Evolutionary conservation across 1,140 invertebrate genomes (phyloP).

Genomic region (Laupala kohalensis): DNA sequence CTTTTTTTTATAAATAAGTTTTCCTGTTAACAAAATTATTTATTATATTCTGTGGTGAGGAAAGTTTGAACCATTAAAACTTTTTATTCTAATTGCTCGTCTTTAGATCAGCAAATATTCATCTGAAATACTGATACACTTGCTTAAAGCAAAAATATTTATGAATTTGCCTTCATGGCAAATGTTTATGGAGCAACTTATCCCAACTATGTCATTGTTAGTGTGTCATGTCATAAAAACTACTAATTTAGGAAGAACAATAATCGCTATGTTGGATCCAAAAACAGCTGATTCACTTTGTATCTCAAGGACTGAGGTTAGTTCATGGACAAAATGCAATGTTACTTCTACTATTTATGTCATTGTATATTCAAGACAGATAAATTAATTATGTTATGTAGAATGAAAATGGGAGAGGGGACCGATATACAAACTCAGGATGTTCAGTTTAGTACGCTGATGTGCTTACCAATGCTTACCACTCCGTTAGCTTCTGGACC

Average conservation of each 20-base stretch:
- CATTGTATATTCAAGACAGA: too few relatives aligned
- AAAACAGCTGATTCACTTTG: constrained; percentile 24
- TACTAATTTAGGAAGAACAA: constrained; percentile 35
- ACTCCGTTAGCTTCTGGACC: too few relatives aligned
- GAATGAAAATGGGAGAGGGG: too few relatives aligned
- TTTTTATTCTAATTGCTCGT: neutral
- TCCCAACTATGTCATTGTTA: constrained; percentile 39
- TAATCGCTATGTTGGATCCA: constrained; percentile 45
- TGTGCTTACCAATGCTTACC: too few relatives aligned
- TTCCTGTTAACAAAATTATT: neutral
- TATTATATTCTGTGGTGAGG: neutral
- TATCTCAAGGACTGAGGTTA: neutral
- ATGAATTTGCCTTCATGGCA: constrained; percentile 43
- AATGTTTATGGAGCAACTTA: constrained; percentile 35
- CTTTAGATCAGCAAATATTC: constrained; percentile 36
- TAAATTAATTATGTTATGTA: too few relatives aligned
- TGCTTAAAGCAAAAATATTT: constrained; percentile 43
- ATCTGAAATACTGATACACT: constrained; percentile 42
- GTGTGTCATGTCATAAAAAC: constrained; percentile 29
- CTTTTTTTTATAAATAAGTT: constrained; percentile 13
- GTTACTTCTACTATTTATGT: too few relatives aligned
- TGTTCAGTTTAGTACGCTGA: too few relatives aligned
- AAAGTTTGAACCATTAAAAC: neutral
- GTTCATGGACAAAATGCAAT: neutral
- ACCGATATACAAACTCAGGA: too few relatives aligned